Conservation (phyloP, 1,140 invertebrate genomes). For the Pantala flavescens region DNA sequence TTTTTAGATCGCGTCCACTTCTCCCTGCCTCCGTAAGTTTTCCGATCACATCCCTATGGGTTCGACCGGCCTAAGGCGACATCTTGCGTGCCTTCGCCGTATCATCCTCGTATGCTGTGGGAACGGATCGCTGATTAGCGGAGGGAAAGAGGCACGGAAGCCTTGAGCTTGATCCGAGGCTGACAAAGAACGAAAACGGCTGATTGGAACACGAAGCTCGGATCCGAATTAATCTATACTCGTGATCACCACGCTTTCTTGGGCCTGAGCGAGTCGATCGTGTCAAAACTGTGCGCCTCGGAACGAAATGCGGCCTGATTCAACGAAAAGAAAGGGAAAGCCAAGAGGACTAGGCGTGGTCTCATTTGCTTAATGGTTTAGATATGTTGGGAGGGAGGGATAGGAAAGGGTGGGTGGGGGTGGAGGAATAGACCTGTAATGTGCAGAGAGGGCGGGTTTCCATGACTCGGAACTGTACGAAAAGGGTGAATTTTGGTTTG, state of each 20-base stretch:
- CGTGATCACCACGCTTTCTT: neutral
- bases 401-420: neutral
- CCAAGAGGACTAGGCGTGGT: neutral
- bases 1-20: too few species aligned
- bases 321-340: neutral
- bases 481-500: too few species aligned
- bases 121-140: neutral
- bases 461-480: too few species aligned
- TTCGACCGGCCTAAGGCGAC: neutral
- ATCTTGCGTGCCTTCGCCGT: neutral
- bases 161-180: slow-evolving; percentile 6
- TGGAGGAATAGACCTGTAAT: neutral
- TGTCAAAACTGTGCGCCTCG: neutral
- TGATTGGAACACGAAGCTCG: neutral
- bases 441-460: too few species aligned
- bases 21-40: neutral
- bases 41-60: neutral
- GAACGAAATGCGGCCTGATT: slow-evolving; percentile 4
- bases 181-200: neutral
- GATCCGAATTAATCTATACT: neutral
- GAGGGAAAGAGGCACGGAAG: neutral
- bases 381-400: neutral
- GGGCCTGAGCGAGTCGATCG: neutral
- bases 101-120: neutral
- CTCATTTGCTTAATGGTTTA: slow-evolving; percentile 2